phyloP scores from a whole-genome alignment of 2,797 vertebrate genomes.

The Momotus momota region DNA sequence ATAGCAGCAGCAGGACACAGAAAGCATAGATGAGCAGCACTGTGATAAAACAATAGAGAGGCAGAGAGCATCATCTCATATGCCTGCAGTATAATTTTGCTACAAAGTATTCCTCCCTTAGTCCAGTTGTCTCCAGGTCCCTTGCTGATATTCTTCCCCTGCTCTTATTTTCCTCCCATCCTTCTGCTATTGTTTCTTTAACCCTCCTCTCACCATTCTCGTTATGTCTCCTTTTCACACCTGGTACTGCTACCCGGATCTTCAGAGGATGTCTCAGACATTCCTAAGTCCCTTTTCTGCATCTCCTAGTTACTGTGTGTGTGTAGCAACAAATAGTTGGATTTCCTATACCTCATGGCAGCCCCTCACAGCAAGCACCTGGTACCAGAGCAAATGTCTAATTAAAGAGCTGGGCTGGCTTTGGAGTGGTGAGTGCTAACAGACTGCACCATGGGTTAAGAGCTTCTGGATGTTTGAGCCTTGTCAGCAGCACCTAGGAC shows the following conservation, averaged over 20 bases:
- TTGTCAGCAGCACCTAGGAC: background rate
- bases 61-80: background rate
- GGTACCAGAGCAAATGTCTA: slow-evolving; percentile 83
- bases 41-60: background rate
- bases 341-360: slow-evolving; percentile 17
- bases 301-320: background rate
- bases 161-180: background rate
- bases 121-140: background rate
- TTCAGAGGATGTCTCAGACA: background rate
- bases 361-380: slow-evolving; percentile 69
- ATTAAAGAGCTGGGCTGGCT: slow-evolving; percentile 72
- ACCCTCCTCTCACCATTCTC: background rate
- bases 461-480: background rate
- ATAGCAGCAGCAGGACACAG: background rate
- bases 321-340: slow-evolving; percentile 36
- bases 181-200: background rate
- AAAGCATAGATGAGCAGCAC: background rate
- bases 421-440: background rate
- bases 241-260: background rate
- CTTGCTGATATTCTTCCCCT: background rate
- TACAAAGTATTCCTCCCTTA: background rate
- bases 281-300: background rate
- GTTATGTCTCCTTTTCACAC: background rate
- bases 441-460: background rate
- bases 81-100: background rate